Base-by-base conservation (phyloP, 2,113 vertebrate genomes). In the Panthera uncia region DNA sequence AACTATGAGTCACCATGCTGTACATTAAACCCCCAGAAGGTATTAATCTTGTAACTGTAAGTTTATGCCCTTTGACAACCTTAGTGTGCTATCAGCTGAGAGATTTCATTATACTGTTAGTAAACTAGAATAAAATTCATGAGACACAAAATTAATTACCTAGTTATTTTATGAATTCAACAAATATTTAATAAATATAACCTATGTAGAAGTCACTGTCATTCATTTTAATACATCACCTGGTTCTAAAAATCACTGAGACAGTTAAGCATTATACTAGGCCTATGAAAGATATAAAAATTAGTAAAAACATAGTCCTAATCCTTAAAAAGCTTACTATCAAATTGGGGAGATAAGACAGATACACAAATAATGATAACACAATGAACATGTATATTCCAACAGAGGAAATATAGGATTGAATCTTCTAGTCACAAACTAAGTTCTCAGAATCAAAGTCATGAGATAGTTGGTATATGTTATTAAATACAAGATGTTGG, bases 131-230 rank as follows among this genome's bases (percentile, higher is more conserved):
- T 92, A 89, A 89, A 94, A 69, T 81, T 73, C 78, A 21, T n/a
- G 55, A 92, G 33, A 69, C 13, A 81, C 71, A 74, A 80, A 92
- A 92, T 89, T 61, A 81, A 96, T 74, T 97, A 68, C n/a, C 52
- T 79, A 82, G 25, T 85, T 23, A 88, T 38, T 76, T 89, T 80
- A 48, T 76, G 29, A 94, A 74, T 86, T 96, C 38, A 69, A 1
- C 7, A 45, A 81, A 81, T 2, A 85, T 25, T 61, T 91, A 84
- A 76, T 91, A 61, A 84, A 61, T 14, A 38, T 21, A 78, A 55
- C 57, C 38, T 65, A n/a, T 79, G 6, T 78, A 94, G 16, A 55
- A 92, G 27, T 41, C 38, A 41, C 9, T 80, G 7, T 68, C 29
- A 85, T 71, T 84, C 15, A 88, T 91, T 91, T 82, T 41, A 90